Evolutionary conservation across 1,140 invertebrate genomes (phyloP).

Genomic region (Euwallacea fornicatus): DNA sequence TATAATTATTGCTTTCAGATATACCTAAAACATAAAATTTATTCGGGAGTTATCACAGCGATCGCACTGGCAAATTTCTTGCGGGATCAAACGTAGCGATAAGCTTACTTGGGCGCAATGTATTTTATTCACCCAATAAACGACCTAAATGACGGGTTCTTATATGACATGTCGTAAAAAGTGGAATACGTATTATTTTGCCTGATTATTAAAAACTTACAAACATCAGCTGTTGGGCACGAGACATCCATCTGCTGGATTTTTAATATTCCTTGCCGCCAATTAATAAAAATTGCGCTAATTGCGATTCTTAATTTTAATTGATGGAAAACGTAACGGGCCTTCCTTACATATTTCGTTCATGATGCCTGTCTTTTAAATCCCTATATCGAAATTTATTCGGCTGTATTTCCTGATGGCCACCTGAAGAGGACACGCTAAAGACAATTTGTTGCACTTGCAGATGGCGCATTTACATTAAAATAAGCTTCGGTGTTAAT

Average conservation of each 20-base stretch:
- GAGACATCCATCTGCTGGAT: conserved; percentile 6
- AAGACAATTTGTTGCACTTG: too few species aligned
- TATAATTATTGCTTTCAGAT: conserved; percentile 12
- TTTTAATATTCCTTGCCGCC: background rate
- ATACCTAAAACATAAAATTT: conserved; percentile 6
- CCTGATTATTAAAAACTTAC: background rate
- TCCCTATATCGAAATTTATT: too few species aligned
- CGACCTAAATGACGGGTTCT: conserved; percentile 6
- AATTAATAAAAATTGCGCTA: conserved; percentile 8
- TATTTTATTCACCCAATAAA: background rate
- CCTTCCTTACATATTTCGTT: background rate
- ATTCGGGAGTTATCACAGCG: background rate
- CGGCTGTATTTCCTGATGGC: too few species aligned
- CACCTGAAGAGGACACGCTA: too few species aligned
- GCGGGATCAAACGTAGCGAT: too few species aligned
- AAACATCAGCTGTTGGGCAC: conserved; percentile 6
- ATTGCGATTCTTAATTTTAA: conserved; percentile 1
- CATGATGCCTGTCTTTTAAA: too few species aligned
- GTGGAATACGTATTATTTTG: background rate
- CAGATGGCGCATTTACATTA: too few species aligned
- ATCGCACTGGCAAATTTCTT: too few species aligned
- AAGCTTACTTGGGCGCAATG: background rate
- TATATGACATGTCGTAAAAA: conserved; percentile 12
- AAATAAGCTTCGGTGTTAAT: too few species aligned
- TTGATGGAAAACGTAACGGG: background rate